phyloP scores from a whole-genome alignment of 2,888 invertebrate genomes.

The Megaustenia siamemsis region DNA sequence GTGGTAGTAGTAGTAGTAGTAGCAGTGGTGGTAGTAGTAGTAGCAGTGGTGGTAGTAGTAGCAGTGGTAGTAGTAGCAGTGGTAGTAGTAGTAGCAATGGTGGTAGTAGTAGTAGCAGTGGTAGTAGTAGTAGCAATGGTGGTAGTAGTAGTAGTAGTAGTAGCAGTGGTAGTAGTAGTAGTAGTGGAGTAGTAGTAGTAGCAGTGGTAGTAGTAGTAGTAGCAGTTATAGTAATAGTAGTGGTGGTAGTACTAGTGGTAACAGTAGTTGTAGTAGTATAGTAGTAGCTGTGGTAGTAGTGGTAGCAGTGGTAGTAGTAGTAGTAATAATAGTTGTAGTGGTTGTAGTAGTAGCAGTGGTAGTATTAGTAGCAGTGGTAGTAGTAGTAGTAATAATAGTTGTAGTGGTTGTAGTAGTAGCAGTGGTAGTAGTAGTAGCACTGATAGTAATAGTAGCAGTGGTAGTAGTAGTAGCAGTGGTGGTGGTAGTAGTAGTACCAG shows the following conservation, averaged over 20 bases:
- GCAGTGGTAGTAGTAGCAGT: slow-evolving; percentile 12
- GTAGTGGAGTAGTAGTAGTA: slow-evolving; percentile 32
- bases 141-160: slow-evolving; percentile 45
- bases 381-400: slow-evolving; percentile 29
- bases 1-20: slow-evolving; percentile 41
- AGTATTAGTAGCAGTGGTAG: too few relatives aligned
- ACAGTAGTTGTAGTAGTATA: too few relatives aligned
- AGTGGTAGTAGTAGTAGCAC: slow-evolving; percentile 34
- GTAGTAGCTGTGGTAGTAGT: too few relatives aligned
- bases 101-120: slow-evolving; percentile 54
- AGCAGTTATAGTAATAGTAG: too few relatives aligned
- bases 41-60: background rate
- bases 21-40: background rate
- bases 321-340: too few relatives aligned
- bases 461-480: slow-evolving; percentile 16
- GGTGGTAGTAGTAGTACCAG: background rate
- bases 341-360: too few relatives aligned
- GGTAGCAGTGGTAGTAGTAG: too few relatives aligned
- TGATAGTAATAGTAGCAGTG: slow-evolving; percentile 30
- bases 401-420: slow-evolving; percentile 34
- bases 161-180: slow-evolving; percentile 52
- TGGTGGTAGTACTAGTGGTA: too few relatives aligned
- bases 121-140: slow-evolving; percentile 45
- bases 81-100: slow-evolving; percentile 50
- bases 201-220: too few relatives aligned